Conservation (phyloP, 1,140 invertebrate genomes). For the Diploscapter pachys region DNA sequence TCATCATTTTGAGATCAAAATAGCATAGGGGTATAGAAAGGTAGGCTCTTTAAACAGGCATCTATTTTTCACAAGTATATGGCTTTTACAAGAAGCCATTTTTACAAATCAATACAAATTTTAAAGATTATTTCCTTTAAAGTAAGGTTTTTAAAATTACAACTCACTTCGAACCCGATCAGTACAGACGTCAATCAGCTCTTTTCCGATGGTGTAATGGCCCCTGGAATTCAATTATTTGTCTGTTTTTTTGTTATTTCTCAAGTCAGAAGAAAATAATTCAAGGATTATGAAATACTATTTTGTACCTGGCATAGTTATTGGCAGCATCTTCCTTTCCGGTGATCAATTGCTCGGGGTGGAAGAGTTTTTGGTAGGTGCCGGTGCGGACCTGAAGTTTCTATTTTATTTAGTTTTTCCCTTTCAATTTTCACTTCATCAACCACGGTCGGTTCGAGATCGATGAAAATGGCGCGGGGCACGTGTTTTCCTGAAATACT, state of each 20-base stretch:
- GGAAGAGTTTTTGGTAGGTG: conserved; percentile 59
- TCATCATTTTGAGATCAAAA: no score
- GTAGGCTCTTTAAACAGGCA: no score
- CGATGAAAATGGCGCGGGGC: conserved; percentile 62
- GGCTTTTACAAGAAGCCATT: no score
- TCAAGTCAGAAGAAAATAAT: no score
- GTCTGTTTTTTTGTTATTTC: not conserved
- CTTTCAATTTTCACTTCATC: conserved; percentile 52
- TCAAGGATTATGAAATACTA: conserved; percentile 21
- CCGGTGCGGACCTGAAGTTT: conserved; percentile 45
- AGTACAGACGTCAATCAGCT: conserved; percentile 62
- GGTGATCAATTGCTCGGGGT: conserved; percentile 61
- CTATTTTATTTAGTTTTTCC: not conserved
- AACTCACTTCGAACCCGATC: conserved; percentile 57
- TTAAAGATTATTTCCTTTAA: no score
- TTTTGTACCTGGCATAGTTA: no score
- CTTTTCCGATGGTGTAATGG: conserved; percentile 62
- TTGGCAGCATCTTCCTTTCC: conserved; percentile 49
- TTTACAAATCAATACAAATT: no score
- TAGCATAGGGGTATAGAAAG: no score
- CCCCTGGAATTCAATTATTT: conserved; percentile 52
- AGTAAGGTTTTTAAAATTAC: no score
- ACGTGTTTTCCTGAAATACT: conserved; percentile 67
- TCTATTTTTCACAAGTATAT: no score
- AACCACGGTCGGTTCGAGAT: conserved; percentile 62